Conservation (phyloP, 1,140 invertebrate species). For the Amyelois transitella region DNA sequence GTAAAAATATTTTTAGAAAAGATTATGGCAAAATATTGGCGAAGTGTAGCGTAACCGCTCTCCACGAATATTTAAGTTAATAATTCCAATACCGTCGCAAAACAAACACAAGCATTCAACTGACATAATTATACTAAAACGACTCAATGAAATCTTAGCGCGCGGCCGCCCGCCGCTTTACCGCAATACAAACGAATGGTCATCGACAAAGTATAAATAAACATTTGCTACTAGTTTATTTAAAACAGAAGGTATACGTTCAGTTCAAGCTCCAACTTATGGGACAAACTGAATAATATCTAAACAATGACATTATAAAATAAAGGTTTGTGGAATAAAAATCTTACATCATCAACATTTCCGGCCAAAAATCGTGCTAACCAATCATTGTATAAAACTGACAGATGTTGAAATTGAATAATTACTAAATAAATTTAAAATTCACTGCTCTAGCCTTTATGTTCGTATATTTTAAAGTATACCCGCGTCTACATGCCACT, state of each 20-base stretch:
- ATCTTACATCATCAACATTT: no score
- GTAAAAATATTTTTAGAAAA: slow-evolving; percentile 48
- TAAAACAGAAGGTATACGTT: background rate
- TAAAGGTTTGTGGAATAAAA: no score
- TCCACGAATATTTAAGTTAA: slow-evolving; percentile 45
- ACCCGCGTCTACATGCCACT: no score
- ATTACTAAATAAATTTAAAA: no score
- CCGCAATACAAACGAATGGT: slow-evolving; percentile 8
- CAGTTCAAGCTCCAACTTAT: background rate
- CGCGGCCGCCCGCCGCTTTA: slow-evolving; percentile 4
- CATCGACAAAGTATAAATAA: slow-evolving; percentile 14
- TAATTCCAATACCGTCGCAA: slow-evolving; percentile 35
- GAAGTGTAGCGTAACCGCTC: slow-evolving; percentile 46
- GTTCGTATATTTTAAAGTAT: no score
- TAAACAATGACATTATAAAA: no score
- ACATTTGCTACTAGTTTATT: slow-evolving; percentile 11
- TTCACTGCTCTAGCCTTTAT: no score
- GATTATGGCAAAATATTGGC: slow-evolving; percentile 70
- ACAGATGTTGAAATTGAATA: no score
- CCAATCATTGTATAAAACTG: no score
- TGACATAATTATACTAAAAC: slow-evolving; percentile 31
- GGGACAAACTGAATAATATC: no score
- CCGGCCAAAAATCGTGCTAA: no score
- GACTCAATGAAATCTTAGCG: slow-evolving; percentile 20
- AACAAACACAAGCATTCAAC: slow-evolving; percentile 38